phyloP scores from a whole-genome alignment of 2,797 vertebrate genomes.

The Hippopotamyrus pictus region DNA sequence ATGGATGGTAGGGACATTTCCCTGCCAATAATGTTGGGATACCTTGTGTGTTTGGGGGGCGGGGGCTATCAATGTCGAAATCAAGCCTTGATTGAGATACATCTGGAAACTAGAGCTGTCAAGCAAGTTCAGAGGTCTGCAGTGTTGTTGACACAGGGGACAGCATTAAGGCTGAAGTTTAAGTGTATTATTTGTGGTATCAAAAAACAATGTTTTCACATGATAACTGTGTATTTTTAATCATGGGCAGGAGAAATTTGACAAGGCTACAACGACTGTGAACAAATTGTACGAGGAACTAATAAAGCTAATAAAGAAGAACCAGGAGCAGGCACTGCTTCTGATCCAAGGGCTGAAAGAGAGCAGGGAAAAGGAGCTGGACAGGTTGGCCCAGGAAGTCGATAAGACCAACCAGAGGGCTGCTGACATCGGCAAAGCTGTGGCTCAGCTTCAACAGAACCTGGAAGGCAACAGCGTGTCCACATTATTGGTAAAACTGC shows the following conservation, averaged over 20 bases:
- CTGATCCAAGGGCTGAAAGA: slow-evolving; percentile 26
- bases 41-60: not conserved
- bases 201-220: not conserved
- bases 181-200: not conserved
- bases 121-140: not conserved
- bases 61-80: not conserved
- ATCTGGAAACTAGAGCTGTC: not conserved
- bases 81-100: not conserved
- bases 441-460: not conserved
- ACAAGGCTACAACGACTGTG: not conserved
- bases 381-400: slow-evolving; percentile 3
- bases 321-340: slow-evolving; percentile 23
- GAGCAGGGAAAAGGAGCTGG: not conserved
- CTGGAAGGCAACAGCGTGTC: not conserved
- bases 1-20: not conserved
- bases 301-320: slow-evolving; percentile 17
- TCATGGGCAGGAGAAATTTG: slow-evolving; percentile 4
- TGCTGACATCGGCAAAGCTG: not conserved
- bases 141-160: not conserved
- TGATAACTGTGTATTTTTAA: not conserved
- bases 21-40: not conserved
- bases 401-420: not conserved
- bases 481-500: slow-evolving; percentile 21
- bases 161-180: not conserved
- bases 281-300: slow-evolving; percentile 8